Percentiles rank a stretch among this genome's conserved stretches.
phyloP scores from a whole-genome alignment of 2,113 vertebrate species.

The Vulpes ferrilata region DNA sequence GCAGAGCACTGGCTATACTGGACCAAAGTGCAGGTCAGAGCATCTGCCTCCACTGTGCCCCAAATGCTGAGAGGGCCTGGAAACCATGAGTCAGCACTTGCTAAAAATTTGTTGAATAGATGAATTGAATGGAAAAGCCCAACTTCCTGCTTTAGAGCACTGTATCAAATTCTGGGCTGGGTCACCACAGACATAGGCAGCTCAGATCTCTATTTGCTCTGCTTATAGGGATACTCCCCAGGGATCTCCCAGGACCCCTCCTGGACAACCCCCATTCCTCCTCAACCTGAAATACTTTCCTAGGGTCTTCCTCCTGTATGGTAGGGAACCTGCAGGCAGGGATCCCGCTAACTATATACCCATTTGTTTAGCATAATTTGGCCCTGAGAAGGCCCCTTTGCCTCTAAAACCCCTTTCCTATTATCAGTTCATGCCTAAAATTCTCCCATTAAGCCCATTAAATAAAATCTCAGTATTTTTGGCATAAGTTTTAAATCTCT shows the following conservation, averaged over 20 bases:
- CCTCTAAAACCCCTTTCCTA: neutral
- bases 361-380: neutral
- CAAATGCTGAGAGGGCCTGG: neutral
- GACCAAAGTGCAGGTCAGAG: neutral
- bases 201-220: neutral
- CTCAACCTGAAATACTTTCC: neutral
- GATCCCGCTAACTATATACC: neutral
- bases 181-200: neutral
- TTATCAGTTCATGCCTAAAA: neutral
- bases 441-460: neutral
- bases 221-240: neutral
- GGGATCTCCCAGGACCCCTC: neutral
- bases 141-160: neutral
- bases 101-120: neutral
- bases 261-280: neutral
- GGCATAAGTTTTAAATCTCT: neutral
- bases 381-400: neutral
- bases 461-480: conserved; percentile 18
- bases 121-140: neutral
- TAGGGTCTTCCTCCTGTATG: neutral
- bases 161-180: neutral
- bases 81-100: neutral
- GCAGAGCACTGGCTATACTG: neutral
- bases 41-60: neutral
- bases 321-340: neutral